Evolutionary conservation across 2,797 vertebrate species (phyloP).

Genomic region (Tauraco hartlaubi): DNA sequence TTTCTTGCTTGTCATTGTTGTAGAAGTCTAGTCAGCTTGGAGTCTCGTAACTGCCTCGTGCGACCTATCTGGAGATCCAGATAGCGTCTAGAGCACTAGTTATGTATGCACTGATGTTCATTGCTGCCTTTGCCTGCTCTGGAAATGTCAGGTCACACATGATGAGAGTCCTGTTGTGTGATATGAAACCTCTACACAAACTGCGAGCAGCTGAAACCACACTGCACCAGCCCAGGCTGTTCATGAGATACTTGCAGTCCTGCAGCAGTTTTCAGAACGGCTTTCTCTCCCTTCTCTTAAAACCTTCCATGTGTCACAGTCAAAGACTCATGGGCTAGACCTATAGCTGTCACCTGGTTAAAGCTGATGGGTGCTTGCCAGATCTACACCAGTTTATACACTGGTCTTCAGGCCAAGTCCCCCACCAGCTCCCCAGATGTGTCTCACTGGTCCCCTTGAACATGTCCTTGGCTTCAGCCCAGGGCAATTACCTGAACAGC

Average conservation of each 20-base stretch:
- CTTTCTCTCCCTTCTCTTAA: neutral
- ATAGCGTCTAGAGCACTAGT: neutral
- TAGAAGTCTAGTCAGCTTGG: neutral
- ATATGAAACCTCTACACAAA: neutral
- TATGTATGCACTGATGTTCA: neutral
- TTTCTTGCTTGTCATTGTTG: neutral
- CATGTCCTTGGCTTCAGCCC: neutral
- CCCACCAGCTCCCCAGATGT: neutral
- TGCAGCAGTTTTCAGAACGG: neutral
- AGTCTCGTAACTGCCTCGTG: neutral
- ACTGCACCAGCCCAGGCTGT: neutral
- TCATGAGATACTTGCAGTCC: neutral
- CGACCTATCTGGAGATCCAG: neutral
- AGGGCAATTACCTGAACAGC: neutral
- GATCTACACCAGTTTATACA: neutral
- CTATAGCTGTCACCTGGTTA: neutral
- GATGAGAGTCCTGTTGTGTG: neutral
- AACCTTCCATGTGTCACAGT: neutral
- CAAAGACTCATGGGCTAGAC: neutral
- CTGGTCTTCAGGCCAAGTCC: neutral
- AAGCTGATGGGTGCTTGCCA: neutral
- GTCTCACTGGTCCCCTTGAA: neutral
- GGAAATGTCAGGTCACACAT: neutral
- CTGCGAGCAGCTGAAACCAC: neutral
- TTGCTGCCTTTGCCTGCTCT: neutral